Base-by-base conservation (phyloP, 2,888 invertebrate genomes). In the Corbicula japonica region DNA sequence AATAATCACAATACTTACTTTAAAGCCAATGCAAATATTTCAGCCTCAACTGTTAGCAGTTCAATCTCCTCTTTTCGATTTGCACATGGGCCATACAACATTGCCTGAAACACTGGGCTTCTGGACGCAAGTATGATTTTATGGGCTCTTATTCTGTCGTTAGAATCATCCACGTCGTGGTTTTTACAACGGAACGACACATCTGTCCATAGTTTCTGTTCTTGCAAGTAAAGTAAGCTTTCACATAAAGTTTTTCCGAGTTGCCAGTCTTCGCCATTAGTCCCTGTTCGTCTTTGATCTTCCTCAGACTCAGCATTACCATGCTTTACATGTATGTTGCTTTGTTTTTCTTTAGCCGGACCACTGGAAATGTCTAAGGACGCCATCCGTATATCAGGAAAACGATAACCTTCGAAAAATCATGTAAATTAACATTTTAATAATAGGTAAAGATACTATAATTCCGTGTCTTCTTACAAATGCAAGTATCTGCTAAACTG, bases 51-150 rank as follows among this genome's bases (percentile, higher is more conserved):
- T 21, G 61, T 61, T 8, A 23, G 26, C 10, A 72, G 41, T 23
- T 52, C 32, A 26, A 72, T 54, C 34, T 56, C 62, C 10, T 30
- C 34, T 6, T 23, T 48, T 23, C 5, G 35, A 12, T 70, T 60
- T 34, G 44, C 30, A 48, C 38, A 46, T 12, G 41, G 34, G 1
- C 72, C 63, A 56, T 44, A 63, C 32, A 72, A 63, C 72, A 72
- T 72, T n/a, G 62, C 63, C 41, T 66, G 52, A 30, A 70, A 70
- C 1, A 70, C 58, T 4, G 70, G 60, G 26, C 70, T 70, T 8
- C 70, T 46, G 12, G 70, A 34, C 2, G 70, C 70, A 6, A 70
- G 38, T 10, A 70, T n/a, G 18, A 61, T 50, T 41, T 61, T 70
- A 38, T 70, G 70, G 10, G 70, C 60, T 15, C 18, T 34, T 10